Percentiles rank a stretch among this genome's conserved stretches.
Conservation (phyloP, 2,797 vertebrate genomes). For the Chloroceryle inda region DNA sequence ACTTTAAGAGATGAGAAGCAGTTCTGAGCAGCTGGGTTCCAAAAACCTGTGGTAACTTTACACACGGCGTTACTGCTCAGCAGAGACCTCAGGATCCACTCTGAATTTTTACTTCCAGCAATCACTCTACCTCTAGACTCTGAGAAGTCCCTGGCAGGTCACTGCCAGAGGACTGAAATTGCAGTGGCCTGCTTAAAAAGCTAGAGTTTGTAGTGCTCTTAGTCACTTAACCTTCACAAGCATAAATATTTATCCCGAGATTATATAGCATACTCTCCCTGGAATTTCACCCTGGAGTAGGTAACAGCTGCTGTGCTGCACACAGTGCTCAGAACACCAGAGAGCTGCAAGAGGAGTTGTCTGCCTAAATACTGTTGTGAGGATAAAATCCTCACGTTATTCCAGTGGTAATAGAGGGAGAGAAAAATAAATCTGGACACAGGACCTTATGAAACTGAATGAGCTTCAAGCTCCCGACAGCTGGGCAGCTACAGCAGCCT, state of each 20-base stretch:
- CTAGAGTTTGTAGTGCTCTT: constrained; percentile 22
- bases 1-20: background rate
- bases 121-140: background rate
- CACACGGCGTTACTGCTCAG: background rate
- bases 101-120: background rate
- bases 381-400: background rate
- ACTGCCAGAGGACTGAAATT: constrained; percentile 14
- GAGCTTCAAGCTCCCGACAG: background rate
- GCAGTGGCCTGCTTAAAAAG: constrained; percentile 25
- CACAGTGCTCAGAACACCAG: background rate
- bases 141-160: constrained; percentile 17
- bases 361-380: background rate
- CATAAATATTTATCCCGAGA: constrained; percentile 72
- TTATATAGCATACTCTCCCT: constrained; percentile 62
- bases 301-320: constrained; percentile 57
- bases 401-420: background rate
- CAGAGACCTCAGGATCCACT: background rate
- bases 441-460: background rate
- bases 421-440: background rate
- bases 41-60: background rate
- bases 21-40: background rate
- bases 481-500: background rate
- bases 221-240: constrained; percentile 60
- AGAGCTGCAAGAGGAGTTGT: background rate
- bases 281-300: constrained; percentile 72